Evolutionary conservation across 2,888 invertebrate species (phyloP), one percentile per base, ranked within the genome.

Genomic region (Ornithoptera alexandrae): DNA sequence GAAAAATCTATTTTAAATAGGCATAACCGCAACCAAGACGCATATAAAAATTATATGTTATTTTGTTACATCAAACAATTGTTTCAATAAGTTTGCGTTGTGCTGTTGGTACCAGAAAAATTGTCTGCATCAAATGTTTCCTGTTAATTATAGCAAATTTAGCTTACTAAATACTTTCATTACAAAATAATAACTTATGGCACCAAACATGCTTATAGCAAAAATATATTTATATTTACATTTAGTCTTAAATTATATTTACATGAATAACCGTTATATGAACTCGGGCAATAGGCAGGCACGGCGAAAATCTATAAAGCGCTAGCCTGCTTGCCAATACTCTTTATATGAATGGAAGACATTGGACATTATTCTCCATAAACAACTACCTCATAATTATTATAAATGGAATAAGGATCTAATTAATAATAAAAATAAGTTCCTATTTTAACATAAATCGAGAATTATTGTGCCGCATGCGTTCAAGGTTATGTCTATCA

Each of bases 181-280:
- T 39, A 63, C 82, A 87, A 85, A 84, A 86, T 85, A 88, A 86
- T 87, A 85, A 85, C 83, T 84, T 89, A 92, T 92, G 92, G 92
- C 92, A 92, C 92, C 86, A 84, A 86, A 90, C n/a, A 53, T 90
- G 92, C 92, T 91, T 89, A 88, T 74, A 92, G 90, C 91, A 91
- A 84, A 80, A 77, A 79, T 79, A 78, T 63, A 68, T 71, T 72
- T 76, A 78, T 84, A 88, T 87, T 79, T 86, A 87, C 84, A 87
- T 73, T 77, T 81, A 79, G 73, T 71, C 74, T 74, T 81, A 79
- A 75, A 77, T 74, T 74, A 67, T 78, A 78, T 78, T 76, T 80
- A 80, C 77, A 80, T 73, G 46, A 68, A 39, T 76, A 79, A 79
- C 79, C 79, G 81, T 60, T 70, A 56, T 56, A 46, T 65, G 65